phyloP scores from a whole-genome alignment of 2,113 vertebrate genomes.

The Numida meleagris region DNA sequence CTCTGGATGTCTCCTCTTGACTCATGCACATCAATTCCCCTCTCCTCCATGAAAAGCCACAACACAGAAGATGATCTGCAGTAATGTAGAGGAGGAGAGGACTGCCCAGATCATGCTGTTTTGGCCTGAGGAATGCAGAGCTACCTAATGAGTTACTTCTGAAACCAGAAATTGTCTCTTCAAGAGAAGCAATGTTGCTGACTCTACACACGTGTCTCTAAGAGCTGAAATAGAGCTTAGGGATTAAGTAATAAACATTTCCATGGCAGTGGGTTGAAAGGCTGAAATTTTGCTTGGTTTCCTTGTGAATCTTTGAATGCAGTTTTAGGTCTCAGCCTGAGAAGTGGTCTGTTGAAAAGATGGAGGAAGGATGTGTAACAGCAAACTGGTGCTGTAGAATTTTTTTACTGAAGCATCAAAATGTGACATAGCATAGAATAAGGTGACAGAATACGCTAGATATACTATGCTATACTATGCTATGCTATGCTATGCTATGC shows the following conservation, averaged over 20 bases:
- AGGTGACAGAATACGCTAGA: not conserved
- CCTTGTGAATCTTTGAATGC: not conserved
- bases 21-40: not conserved
- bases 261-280: not conserved
- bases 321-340: not conserved
- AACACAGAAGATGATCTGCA: not conserved
- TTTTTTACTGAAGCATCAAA: not conserved
- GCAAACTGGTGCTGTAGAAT: not conserved
- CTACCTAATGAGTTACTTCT: not conserved
- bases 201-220: not conserved
- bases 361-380: not conserved
- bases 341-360: not conserved
- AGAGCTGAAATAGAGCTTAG: not conserved
- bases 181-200: not conserved
- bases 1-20: not conserved
- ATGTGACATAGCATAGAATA: not conserved
- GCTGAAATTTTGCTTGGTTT: not conserved
- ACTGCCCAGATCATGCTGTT: not conserved
- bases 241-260: not conserved
- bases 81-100: not conserved
- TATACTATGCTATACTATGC: rapidly evolving
- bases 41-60: not conserved
- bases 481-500: not conserved
- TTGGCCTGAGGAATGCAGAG: not conserved
- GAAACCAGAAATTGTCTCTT: not conserved